Conservation (phyloP, 1,140 invertebrate species). For the Scaptodrosophila lebanonensis region DNA sequence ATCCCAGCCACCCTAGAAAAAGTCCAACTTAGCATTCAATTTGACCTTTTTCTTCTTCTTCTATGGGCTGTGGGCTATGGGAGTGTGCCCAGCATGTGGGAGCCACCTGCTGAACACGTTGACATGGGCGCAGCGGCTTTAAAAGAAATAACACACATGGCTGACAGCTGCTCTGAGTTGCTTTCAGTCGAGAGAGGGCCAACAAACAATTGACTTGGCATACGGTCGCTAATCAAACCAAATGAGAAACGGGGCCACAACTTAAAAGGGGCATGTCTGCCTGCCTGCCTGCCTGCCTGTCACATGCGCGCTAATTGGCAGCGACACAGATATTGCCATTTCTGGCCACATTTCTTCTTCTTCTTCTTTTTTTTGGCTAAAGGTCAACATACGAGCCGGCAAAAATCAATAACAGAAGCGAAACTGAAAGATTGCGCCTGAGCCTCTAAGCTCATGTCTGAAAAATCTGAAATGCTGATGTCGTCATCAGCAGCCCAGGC, state of each 20-base stretch:
- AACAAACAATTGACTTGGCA: constrained; percentile 8
- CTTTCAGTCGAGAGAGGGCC: too few species aligned
- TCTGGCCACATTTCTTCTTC: constrained; percentile 12
- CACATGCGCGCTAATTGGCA: constrained; percentile 42
- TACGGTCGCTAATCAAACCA: neutral
- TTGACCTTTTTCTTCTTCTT: constrained; percentile 3
- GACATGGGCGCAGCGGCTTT: constrained; percentile 14
- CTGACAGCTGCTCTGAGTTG: neutral
- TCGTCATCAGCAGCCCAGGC: constrained; percentile 32
- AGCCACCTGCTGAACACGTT: constrained; percentile 32
- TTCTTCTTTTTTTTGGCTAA: constrained; percentile 1
- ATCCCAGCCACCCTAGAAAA: too few species aligned
- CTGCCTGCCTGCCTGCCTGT: constrained; percentile 10
- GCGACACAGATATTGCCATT: constrained; percentile 21
- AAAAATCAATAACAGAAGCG: constrained; percentile 51
- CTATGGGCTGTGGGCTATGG: neutral
- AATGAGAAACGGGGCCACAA: too few species aligned
- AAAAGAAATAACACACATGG: constrained; percentile 14
- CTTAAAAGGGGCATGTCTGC: too few species aligned
- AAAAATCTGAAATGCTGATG: constrained; percentile 35
- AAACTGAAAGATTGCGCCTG: constrained; percentile 20
- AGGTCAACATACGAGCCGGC: constrained; percentile 31
- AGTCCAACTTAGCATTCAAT: constrained; percentile 40
- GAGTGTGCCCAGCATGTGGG: neutral
- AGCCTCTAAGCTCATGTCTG: constrained; percentile 7